Evolutionary conservation across 2,888 invertebrate species (phyloP).

Genomic region (Trisateles emortualis): DNA sequence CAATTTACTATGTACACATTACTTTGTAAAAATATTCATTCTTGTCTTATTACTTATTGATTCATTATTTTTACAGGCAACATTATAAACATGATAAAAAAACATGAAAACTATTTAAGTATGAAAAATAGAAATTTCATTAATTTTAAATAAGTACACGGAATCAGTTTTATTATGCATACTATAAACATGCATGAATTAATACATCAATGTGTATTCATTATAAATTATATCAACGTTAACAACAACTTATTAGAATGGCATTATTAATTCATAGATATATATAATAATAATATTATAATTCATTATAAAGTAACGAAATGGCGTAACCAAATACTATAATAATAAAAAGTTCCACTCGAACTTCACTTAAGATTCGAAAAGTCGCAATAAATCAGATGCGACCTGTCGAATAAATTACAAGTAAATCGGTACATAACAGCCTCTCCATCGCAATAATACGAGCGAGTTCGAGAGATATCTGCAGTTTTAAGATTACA

Average conservation of each 20-base stretch:
- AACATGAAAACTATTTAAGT: conserved; percentile 76
- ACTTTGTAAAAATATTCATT: conserved; percentile 87
- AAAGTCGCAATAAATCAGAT: conserved; percentile 15
- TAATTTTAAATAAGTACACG: conserved; percentile 82
- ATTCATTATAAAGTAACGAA: conserved; percentile 51
- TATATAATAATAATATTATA: conserved; percentile 43
- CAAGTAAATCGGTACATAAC: conserved; percentile 31
- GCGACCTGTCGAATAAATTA: conserved; percentile 30
- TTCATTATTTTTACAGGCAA: conserved; percentile 82
- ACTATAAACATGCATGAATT: conserved; percentile 62
- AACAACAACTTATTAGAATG: conserved; percentile 66
- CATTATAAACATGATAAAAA: conserved; percentile 79
- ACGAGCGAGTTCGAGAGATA: conserved; percentile 35
- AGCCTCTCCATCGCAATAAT: conserved; percentile 20
- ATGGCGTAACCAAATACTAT: conserved; percentile 54
- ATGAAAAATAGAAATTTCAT: conserved; percentile 78
- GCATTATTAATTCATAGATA: conserved; percentile 57
- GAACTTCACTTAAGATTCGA: conserved; percentile 33
- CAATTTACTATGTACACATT: conserved; percentile 86
- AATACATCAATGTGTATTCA: conserved; percentile 59
- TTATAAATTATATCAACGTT: conserved; percentile 59
- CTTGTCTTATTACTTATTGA: conserved; percentile 84
- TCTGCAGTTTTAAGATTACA: conserved; percentile 40
- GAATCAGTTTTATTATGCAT: conserved; percentile 70
- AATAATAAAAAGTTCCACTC: conserved; percentile 33